Percentiles rank a stretch among this genome's conserved stretches.
Evolutionary conservation across 2,113 vertebrate species (phyloP).

Genomic region (Corvus cornix): DNA sequence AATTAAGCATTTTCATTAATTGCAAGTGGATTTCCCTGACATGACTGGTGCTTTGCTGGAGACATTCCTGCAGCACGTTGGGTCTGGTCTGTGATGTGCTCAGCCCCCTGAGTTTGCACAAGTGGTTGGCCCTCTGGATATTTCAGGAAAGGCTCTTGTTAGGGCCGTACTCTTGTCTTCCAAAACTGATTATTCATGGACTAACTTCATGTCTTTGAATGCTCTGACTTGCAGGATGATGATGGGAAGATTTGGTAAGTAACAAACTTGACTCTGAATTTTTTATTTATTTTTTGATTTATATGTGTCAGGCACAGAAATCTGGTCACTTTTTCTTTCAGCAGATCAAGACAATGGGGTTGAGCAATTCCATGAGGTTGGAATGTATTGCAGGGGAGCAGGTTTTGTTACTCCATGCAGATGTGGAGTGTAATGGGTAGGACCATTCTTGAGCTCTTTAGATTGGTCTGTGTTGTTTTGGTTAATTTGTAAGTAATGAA

Average conservation of each 20-base stretch:
- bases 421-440: background rate
- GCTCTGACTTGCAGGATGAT: conserved; percentile 85
- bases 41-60: background rate
- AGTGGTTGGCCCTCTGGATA: background rate
- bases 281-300: background rate
- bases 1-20: background rate
- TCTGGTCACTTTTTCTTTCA: background rate
- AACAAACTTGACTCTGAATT: background rate
- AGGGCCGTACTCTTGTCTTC: background rate
- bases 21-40: background rate
- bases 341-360: background rate
- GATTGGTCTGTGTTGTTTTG: background rate
- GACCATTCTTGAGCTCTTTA: background rate
- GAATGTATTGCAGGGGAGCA: background rate
- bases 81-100: background rate
- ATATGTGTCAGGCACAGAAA: background rate
- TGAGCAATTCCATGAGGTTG: background rate
- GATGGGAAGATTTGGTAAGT: conserved; percentile 94
- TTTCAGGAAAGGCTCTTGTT: background rate
- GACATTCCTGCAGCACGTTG: background rate
- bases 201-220: background rate
- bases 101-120: background rate
- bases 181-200: background rate
- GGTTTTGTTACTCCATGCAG: background rate
- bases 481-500: background rate